Percentiles rank a stretch among this genome's conserved stretches.
These are phyloP conservation scores for Tenthredo distinguenda DNA, from an alignment of 2,888 invertebrate species.

Conservation along the genomic window DNA sequence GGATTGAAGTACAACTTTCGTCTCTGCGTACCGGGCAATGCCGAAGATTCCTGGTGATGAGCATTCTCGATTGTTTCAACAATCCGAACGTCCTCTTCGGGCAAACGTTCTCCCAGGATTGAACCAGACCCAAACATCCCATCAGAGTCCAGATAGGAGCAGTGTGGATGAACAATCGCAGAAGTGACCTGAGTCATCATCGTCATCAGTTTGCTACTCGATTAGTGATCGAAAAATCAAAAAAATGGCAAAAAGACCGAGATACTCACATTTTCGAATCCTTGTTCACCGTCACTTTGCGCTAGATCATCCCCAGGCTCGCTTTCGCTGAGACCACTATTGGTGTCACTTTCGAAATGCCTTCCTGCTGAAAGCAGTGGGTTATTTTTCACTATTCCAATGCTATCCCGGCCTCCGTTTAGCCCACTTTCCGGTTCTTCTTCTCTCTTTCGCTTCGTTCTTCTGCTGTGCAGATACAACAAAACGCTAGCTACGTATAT, in stretches of 20 bases:
- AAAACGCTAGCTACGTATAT: constrained; percentile 93
- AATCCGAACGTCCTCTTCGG: constrained; percentile 92
- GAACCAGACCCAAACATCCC: constrained; percentile 73
- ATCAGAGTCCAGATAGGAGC: constrained; percentile 70
- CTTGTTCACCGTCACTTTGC: constrained; percentile 69
- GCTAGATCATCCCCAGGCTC: constrained; percentile 71
- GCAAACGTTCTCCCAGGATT: constrained; percentile 83
- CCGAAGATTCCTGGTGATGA: constrained; percentile 70
- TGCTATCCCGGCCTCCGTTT: constrained; percentile 79
- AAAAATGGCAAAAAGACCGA: not conserved
- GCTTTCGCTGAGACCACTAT: constrained; percentile 70
- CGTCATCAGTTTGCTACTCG: constrained; percentile 76
- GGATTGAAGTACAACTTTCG: constrained; percentile 94
- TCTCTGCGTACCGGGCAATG: constrained; percentile 83
- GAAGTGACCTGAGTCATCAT: constrained; percentile 81
- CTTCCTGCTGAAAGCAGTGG: constrained; percentile 84
- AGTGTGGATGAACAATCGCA: constrained; percentile 85
- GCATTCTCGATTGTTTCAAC: constrained; percentile 87
- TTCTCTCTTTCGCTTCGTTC: constrained; percentile 78
- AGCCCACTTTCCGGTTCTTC: constrained; percentile 74
- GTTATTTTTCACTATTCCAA: constrained; percentile 89
- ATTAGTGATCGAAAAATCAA: constrained; percentile 60
- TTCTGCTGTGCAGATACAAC: constrained; percentile 89
- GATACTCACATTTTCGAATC: constrained; percentile 70
- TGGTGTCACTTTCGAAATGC: constrained; percentile 80